Evolutionary conservation across 2,888 invertebrate species (phyloP).

Genomic region (Apeira syringaria): DNA sequence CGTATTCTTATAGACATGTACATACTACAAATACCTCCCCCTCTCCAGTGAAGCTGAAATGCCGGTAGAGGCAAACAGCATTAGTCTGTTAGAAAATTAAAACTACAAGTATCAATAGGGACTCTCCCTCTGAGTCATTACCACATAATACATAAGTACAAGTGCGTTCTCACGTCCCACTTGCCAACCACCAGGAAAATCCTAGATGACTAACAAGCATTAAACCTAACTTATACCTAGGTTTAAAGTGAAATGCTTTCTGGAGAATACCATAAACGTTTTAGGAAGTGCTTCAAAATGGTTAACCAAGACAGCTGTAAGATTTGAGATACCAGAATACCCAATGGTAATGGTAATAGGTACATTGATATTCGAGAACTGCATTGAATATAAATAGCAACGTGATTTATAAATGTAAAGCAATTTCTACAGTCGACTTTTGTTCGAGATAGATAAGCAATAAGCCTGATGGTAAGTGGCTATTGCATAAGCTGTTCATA

Average conservation of each 20-base stretch:
- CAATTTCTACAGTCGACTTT: no score
- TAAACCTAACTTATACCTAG: constrained; percentile 21
- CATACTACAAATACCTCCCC: no score
- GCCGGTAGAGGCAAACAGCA: no score
- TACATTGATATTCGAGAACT: constrained; percentile 1
- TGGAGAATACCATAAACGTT: constrained; percentile 45
- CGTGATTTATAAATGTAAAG: no score
- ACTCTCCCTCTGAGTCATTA: constrained; percentile 1
- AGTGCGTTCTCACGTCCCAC: constrained; percentile 27
- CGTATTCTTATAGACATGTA: no score
- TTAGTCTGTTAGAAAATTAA: no score
- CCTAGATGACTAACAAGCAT: constrained; percentile 42
- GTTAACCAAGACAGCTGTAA: constrained; percentile 40
- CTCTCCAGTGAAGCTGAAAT: no score
- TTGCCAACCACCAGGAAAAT: constrained; percentile 37
- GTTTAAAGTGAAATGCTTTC: constrained; percentile 54
- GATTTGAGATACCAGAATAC: constrained; percentile 38
- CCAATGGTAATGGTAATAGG: constrained; percentile 13
- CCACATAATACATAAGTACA: constrained; percentile 21
- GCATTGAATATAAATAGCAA: no score
- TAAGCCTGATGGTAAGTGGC: no score
- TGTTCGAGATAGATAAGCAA: no score
- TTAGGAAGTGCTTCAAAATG: constrained; percentile 42
- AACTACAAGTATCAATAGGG: no score
- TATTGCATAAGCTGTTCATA: no score